phyloP scores from a whole-genome alignment of 2,797 vertebrate genomes.

The Arnoldichthys spilopterus region DNA sequence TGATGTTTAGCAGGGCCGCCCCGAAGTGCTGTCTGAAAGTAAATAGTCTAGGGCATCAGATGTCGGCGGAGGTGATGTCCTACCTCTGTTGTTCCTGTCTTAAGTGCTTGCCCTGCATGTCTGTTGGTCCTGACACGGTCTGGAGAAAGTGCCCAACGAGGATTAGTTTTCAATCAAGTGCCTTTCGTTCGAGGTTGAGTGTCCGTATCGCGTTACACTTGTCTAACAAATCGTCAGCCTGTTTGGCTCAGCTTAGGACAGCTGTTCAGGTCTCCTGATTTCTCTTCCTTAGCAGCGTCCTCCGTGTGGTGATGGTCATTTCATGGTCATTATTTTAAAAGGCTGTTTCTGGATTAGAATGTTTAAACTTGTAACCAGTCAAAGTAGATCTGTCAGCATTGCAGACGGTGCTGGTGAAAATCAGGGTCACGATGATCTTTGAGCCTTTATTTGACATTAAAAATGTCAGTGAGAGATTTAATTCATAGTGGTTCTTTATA shows the following conservation, averaged over 20 bases:
- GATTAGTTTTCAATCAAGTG: constrained; percentile 41
- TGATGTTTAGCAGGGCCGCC: background rate
- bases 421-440: no score
- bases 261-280: constrained; percentile 1
- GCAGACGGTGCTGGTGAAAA: no score
- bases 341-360: no score
- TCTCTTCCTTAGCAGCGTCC: background rate
- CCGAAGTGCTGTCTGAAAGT: background rate
- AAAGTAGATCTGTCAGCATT: no score
- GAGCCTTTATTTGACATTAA: no score
- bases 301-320: no score
- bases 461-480: no score
- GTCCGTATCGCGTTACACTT: constrained; percentile 3
- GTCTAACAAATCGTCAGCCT: background rate
- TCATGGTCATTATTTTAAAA: no score
- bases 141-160: constrained; percentile 17
- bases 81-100: constrained; percentile 13
- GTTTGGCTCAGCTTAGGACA: background rate
- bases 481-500: no score
- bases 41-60: background rate
- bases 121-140: background rate
- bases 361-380: no score
- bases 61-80: constrained; percentile 21
- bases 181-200: constrained; percentile 50
- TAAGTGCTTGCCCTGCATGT: background rate